Conservation (phyloP, 2,797 vertebrate genomes). For the Pelodytes ibericus region DNA sequence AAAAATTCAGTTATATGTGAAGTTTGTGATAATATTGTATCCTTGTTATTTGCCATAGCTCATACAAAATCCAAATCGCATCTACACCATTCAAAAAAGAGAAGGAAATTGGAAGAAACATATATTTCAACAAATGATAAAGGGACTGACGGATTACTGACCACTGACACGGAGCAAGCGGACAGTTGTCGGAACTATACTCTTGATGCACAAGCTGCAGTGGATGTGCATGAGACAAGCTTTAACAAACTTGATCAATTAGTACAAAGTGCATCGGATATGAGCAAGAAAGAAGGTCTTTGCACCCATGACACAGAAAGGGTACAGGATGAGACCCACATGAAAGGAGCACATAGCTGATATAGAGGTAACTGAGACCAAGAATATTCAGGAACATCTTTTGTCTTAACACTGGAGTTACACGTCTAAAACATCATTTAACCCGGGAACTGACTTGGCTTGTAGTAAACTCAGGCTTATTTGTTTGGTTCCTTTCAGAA, state of each 20-base stretch:
- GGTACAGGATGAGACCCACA: background rate
- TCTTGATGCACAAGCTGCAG: background rate
- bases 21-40: constrained; percentile 10
- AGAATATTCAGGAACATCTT: background rate
- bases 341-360: background rate
- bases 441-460: background rate
- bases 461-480: background rate
- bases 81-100: constrained; percentile 83
- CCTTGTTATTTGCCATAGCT: constrained; percentile 71
- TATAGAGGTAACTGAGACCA: background rate
- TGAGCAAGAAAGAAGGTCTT: background rate
- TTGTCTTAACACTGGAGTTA: background rate
- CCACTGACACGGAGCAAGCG: background rate
- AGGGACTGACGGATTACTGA: background rate
- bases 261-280: background rate
- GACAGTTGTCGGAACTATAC: background rate
- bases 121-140: background rate
- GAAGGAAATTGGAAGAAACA: constrained; percentile 69
- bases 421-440: background rate
- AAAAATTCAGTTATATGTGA: background rate
- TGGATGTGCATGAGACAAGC: background rate
- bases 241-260: background rate
- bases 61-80: constrained; percentile 92
- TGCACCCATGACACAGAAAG: background rate
- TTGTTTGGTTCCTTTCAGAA: background rate